A percentile compares a stretch with the other conserved stretches of the same genome.
phyloP scores from a whole-genome alignment of 2,113 vertebrate genomes.

The Terrapene triunguis region DNA sequence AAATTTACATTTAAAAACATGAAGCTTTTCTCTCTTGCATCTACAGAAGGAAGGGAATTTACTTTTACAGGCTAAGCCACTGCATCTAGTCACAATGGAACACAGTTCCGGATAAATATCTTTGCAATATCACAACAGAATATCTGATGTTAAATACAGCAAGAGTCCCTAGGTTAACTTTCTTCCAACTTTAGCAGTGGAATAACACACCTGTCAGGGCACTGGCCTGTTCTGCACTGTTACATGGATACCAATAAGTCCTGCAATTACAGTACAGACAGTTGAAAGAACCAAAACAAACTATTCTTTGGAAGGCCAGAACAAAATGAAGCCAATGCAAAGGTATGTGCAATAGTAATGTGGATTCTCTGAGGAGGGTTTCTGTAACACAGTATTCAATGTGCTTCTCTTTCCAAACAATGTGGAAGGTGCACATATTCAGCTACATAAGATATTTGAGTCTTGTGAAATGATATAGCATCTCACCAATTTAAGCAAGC shows the following conservation, averaged over 20 bases:
- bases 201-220: not conserved
- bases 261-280: not conserved
- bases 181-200: not conserved
- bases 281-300: rapidly evolving
- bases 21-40: not conserved
- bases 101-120: not conserved
- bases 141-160: not conserved
- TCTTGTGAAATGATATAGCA: not conserved
- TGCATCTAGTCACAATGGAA: not conserved
- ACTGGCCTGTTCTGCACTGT: not conserved
- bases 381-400: not conserved
- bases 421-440: not conserved
- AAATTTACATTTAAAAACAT: not conserved
- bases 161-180: not conserved
- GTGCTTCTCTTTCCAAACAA: not conserved
- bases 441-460: not conserved
- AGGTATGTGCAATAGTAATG: not conserved
- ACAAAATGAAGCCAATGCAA: not conserved
- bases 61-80: not conserved
- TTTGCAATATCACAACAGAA: not conserved
- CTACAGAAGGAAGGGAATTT: not conserved
- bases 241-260: too few species aligned
- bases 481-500: not conserved
- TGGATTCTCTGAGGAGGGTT: rapidly evolving
- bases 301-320: not conserved